Evolutionary conservation across 2,113 vertebrate genomes (phyloP).

Genomic region (Notarius lentiginosus): DNA sequence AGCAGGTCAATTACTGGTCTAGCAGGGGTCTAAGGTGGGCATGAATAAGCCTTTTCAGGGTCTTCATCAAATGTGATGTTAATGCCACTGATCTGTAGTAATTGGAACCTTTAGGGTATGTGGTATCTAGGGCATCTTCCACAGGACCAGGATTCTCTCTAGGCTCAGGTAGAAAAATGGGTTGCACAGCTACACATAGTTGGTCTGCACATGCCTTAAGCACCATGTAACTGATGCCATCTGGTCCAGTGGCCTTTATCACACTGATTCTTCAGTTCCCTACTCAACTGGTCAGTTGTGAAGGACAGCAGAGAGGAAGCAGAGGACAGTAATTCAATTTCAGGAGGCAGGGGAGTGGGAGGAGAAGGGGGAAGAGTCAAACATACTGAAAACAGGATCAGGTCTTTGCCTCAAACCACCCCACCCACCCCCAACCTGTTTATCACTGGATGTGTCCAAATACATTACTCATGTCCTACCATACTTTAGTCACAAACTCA

Average conservation of each 20-base stretch:
- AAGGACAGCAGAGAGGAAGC: not conserved
- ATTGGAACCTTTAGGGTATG: not conserved
- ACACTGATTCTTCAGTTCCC: slow-evolving; percentile 3
- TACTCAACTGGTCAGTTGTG: not conserved
- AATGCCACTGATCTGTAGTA: not conserved
- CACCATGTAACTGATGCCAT: not conserved
- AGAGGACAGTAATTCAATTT: not conserved
- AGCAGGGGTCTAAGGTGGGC: not conserved
- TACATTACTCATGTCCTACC: not conserved
- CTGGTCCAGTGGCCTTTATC: not conserved
- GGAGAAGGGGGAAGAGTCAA: not conserved
- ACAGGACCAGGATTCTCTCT: not conserved
- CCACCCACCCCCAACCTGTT: not conserved
- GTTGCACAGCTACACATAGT: not conserved
- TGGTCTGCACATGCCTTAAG: not conserved
- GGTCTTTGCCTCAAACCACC: not conserved
- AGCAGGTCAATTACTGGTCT: not conserved
- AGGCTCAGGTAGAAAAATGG: not conserved
- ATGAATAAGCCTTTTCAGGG: slow-evolving; percentile 24
- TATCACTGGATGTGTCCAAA: not conserved
- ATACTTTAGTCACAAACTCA: not conserved
- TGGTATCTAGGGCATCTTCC: not conserved
- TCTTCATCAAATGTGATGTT: slow-evolving; percentile 20
- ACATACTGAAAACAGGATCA: not conserved
- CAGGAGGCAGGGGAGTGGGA: not conserved